Conservation (phyloP, 2,888 invertebrate genomes). For the Chrysodeixis includens region DNA sequence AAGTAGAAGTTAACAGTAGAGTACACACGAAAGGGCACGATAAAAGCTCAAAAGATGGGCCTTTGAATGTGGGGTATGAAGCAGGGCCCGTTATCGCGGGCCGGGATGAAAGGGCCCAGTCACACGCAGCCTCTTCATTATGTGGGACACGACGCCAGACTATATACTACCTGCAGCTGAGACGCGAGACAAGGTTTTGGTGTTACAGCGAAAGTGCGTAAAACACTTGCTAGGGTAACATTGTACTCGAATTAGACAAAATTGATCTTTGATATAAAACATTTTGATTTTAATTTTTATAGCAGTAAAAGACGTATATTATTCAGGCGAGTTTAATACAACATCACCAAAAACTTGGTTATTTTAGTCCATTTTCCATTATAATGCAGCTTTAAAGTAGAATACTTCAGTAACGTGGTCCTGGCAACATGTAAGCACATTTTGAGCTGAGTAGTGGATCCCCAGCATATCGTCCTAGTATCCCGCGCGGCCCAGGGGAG, state of each 20-base stretch:
- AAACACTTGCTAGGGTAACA: too few species aligned
- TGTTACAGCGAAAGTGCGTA: not conserved
- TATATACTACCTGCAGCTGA: not conserved
- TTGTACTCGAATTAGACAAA: too few species aligned
- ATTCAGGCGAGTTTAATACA: not conserved
- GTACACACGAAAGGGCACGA: constrained; percentile 30
- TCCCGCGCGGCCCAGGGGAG: constrained; percentile 13
- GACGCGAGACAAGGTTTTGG: not conserved
- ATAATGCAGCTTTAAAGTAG: not conserved
- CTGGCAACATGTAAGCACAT: constrained; percentile 7
- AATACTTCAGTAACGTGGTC: not conserved
- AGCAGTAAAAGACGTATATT: too few species aligned
- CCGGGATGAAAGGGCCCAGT: constrained; percentile 32
- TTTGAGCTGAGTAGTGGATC: constrained; percentile 27
- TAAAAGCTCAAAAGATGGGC: constrained; percentile 26
- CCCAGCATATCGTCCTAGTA: constrained; percentile 28
- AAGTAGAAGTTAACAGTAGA: constrained; percentile 6
- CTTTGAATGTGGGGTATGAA: constrained; percentile 22
- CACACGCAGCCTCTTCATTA: constrained; percentile 22
- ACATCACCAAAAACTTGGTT: not conserved
- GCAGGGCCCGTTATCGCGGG: constrained; percentile 30
- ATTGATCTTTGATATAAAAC: too few species aligned
- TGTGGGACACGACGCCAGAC: constrained; percentile 7
- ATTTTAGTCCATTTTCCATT: not conserved
- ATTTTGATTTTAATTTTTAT: too few species aligned